Evolutionary conservation across 2,888 invertebrate species (phyloP), one percentile per base, ranked within the genome.

Genomic region (Brachylomia viminalis): DNA sequence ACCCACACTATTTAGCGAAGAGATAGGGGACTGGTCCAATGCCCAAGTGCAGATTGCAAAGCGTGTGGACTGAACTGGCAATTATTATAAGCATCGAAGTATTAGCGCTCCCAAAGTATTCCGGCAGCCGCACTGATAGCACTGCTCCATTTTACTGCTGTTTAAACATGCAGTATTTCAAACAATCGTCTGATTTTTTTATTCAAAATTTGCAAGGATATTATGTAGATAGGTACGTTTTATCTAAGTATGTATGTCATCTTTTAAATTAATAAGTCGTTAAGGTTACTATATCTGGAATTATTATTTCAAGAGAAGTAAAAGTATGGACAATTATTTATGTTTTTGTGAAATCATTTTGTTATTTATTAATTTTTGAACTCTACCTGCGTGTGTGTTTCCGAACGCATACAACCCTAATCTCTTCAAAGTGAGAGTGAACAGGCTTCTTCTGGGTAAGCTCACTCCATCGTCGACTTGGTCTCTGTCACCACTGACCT

Each of bases 91-190:
- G 58, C 52, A 45, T 27, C 59, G 27, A 61, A 38, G 58, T 67
- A 62, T 52, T 42, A 76, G 45, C 38, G 30, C 79, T 23, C 62
- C 70, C 42, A 68, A 69, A 72, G 49, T 65, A 64, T 82, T 64
- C 15, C 11, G 10, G 38, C 52, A n/a, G 20, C 56, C 15, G 27
- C 65, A 47, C n/a, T 61, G 56, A 67, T 81, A 70, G n/a, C 30
- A 52, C 33, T 52, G 58, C 72, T 72, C 66, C 11, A 58, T 65
- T 72, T n/a, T 1, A 52, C 54, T 30, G 20, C 66, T 67, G 15
- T 27, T 23, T 15, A 68, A 64, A 80, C 13, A 58, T n/a, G n/a
- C 11, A 27, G 10, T 70, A 20, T 72, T 45, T 72, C 30, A 58
- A 64, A 62, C 33, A 52, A 38, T 17, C n/a, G 8, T 38, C 49